Evolutionary conservation across 2,113 vertebrate genomes (phyloP).

Genomic region (Dicentrarchus labrax): DNA sequence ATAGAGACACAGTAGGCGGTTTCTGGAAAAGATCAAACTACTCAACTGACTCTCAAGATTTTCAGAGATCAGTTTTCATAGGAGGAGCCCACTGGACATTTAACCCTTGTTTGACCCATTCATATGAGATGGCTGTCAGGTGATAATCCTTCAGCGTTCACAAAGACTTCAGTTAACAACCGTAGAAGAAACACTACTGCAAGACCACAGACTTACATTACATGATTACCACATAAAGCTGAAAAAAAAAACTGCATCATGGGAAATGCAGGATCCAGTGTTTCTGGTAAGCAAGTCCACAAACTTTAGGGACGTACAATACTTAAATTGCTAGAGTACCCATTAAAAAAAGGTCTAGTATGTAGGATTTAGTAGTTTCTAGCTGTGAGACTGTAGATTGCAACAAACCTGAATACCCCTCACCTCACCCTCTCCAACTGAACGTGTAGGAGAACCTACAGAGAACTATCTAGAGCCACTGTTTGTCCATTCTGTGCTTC

Average conservation of each 20-base stretch:
- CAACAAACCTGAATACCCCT: no score
- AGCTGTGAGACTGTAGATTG: no score
- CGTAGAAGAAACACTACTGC: background rate
- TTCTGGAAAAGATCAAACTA: slow-evolving; percentile 5
- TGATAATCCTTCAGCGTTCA: slow-evolving; percentile 7
- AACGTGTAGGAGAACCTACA: no score
- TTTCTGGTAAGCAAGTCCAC: no score
- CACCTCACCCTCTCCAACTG: no score
- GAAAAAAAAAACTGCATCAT: background rate
- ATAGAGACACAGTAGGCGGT: background rate
- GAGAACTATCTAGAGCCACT: no score
- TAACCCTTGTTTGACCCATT: slow-evolving; percentile 13
- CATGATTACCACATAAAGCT: background rate
- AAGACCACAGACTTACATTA: background rate
- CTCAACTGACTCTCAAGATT: background rate
- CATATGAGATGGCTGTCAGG: background rate
- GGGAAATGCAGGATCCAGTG: background rate
- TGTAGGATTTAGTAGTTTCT: no score
- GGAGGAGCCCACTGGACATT: background rate
- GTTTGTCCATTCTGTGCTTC: no score
- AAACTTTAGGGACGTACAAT: background rate
- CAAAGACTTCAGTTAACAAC: background rate
- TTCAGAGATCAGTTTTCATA: slow-evolving; percentile 16
- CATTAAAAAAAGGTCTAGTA: background rate
- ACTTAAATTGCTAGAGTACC: background rate